Conservation (phyloP, 2,797 vertebrate species). For the Rhyacichthys aspro region DNA sequence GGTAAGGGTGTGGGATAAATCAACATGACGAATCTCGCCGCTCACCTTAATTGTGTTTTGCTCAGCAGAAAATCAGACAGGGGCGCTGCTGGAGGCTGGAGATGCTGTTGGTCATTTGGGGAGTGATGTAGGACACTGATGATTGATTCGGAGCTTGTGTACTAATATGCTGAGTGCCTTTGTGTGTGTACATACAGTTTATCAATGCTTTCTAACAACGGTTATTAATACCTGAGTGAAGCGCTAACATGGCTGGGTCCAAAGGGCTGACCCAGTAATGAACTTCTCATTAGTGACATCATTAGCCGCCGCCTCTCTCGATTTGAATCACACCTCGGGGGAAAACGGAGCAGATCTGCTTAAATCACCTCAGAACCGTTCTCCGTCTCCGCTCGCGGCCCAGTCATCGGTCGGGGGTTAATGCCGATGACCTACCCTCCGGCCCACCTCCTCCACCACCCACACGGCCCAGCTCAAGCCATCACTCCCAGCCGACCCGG, state of each 20-base stretch:
- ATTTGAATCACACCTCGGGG: constrained; percentile 51
- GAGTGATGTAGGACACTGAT: constrained; percentile 11
- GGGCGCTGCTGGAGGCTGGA: constrained; percentile 37
- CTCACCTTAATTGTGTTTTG: constrained; percentile 73
- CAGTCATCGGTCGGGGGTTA: constrained; percentile 37
- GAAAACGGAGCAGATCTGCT: constrained; percentile 24
- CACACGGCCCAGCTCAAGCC: constrained; percentile 28
- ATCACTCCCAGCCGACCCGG: constrained; percentile 51
- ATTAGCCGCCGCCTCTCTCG: constrained; percentile 42
- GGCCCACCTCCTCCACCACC: not conserved
- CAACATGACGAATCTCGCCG: constrained; percentile 70
- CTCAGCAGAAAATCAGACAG: constrained; percentile 60
- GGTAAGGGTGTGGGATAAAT: constrained; percentile 68
- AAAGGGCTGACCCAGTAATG: constrained; percentile 49
- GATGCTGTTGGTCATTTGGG: constrained; percentile 37
- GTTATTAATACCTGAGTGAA: constrained; percentile 16
- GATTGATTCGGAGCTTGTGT: constrained; percentile 12
- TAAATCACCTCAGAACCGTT: constrained; percentile 33
- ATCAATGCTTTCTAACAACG: not conserved
- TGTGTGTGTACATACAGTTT: not conserved
- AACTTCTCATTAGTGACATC: constrained; percentile 69
- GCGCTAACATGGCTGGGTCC: constrained; percentile 22
- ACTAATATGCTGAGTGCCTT: not conserved
- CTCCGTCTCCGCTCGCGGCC: constrained; percentile 16
- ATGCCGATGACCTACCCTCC: constrained; percentile 31